Percentiles rank a stretch among this genome's conserved stretches.
Conservation (phyloP, 2,113 vertebrate genomes). For the Eidolon helvum region DNA sequence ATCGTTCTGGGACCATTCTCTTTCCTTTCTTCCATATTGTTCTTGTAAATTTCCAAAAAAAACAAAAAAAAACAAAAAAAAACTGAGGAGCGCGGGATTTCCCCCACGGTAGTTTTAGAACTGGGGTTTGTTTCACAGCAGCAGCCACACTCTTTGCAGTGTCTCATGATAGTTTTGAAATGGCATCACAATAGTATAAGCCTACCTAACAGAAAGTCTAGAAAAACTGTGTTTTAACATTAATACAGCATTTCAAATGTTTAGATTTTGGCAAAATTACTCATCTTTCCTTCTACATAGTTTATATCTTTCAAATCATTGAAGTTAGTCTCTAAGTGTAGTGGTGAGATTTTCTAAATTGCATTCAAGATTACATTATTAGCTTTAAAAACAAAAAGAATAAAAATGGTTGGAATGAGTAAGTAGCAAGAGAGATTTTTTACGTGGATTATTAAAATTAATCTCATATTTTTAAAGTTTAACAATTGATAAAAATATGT, state of each 20-base stretch:
- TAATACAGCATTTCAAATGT: background rate
- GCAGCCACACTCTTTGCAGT: background rate
- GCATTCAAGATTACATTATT: background rate
- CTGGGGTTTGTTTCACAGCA: background rate
- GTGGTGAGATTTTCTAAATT: constrained; percentile 28
- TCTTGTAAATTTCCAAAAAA: background rate
- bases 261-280: background rate
- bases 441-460: background rate
- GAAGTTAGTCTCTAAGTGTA: background rate
- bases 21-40: background rate
- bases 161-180: background rate
- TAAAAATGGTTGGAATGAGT: background rate
- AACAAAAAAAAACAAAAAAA: no score
- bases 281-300: background rate
- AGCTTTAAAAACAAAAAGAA: background rate
- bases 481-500: background rate
- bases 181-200: background rate
- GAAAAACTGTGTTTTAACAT: background rate
- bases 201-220: background rate
- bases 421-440: background rate
- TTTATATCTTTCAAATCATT: background rate
- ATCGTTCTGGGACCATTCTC: background rate
- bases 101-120: background rate
- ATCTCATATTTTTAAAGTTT: background rate
- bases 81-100: background rate